Base-by-base conservation (phyloP, 2,888 invertebrate genomes). In the Nomada flava region DNA sequence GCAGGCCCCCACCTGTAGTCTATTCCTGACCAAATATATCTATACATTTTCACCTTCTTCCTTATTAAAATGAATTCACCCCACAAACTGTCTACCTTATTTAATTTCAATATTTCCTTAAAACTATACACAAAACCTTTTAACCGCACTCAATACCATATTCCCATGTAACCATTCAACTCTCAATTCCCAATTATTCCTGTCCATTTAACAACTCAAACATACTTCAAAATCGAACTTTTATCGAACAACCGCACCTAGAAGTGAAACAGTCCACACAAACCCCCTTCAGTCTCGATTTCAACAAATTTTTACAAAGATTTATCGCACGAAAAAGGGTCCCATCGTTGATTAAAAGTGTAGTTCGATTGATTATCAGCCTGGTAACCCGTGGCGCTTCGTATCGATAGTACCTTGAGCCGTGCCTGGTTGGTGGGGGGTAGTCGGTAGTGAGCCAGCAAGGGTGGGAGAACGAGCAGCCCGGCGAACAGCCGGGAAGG, bases 401-500 rank as follows among this genome's bases (percentile, higher is more conserved):
- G 42, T 65, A 70, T 57, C 65, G 76, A 42, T 1, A 52, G 42
- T 64, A 75, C 55, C 67, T 72, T 52, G 69, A 69, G 76, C 63
- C 63, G 59, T 26, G 72, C 42, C 62, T 47, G 60, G 59, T 18
- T 2, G 50, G 69, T 29, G 47, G 69, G 60, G 53, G 53, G 60
- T 59, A 73, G 63, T 52, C 57, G 52, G 79, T 20, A 23, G 73
- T 63, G 52, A 53, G 42, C 10, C 13, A 57, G 53, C 2, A 42
- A 5, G 75, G 74, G 63, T 29, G 79, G 68, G 63, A 60, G 63
- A 10, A 83, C 68, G 86, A 72, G 81, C 68, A 80, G 68, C 67
- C 67, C 65, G 69, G 81, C 64, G 72, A 72, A 81, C 73, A 53
- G 74, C 70, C 69, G 74, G 83, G 80, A 75, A 77, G 75, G 83